phyloP scores from a whole-genome alignment of 2,888 invertebrate species.

The Campopleginae sp. region DNA sequence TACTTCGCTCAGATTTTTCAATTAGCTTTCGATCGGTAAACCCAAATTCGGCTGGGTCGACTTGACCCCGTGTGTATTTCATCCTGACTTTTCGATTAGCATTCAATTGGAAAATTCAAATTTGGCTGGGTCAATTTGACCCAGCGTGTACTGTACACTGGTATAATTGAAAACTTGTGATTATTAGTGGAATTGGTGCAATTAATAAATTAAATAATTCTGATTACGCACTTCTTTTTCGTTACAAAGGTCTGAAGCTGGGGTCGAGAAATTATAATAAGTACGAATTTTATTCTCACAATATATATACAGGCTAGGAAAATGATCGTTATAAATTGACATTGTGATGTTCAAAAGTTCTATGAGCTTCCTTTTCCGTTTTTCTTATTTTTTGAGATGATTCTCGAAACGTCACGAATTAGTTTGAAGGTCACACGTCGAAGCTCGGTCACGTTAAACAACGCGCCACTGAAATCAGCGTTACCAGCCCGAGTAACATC shows the following conservation, averaged over 20 bases:
- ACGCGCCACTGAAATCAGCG: conserved; percentile 78
- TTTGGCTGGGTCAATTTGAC: too few relatives aligned
- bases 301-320: background rate
- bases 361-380: background rate
- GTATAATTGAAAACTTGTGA: too few relatives aligned
- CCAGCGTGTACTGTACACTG: too few relatives aligned
- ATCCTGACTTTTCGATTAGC: too few relatives aligned
- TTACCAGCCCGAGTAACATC: conserved; percentile 80
- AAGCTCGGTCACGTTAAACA: conserved; percentile 71
- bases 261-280: conserved; percentile 2
- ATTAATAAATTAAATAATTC: too few relatives aligned
- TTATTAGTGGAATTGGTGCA: background rate
- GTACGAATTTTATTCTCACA: background rate
- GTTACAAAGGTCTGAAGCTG: background rate
- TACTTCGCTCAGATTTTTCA: too few relatives aligned
- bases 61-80: too few relatives aligned
- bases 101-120: too few relatives aligned
- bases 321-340: background rate
- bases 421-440: background rate
- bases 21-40: too few relatives aligned
- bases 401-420: background rate
- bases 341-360: background rate
- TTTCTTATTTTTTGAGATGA: background rate
- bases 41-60: too few relatives aligned
- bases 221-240: background rate